Base-by-base conservation (phyloP, 2,888 invertebrate species). In the Hypomecis punctinalis region DNA sequence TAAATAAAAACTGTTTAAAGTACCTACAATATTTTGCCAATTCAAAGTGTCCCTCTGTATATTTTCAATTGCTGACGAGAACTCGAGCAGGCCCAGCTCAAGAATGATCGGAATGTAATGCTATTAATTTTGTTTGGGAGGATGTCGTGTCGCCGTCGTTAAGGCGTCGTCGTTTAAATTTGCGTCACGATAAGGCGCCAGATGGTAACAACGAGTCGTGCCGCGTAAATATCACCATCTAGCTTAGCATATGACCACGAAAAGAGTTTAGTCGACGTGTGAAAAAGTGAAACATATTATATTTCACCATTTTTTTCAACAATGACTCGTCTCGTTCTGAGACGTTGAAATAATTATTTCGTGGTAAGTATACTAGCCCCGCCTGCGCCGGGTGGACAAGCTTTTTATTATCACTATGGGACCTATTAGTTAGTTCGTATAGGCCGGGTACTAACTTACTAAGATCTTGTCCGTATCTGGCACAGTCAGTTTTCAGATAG, bases 51-150 rank as follows among this genome's bases (percentile, higher is more conserved):
- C 37, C 10, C 7, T 56, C 56, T 56, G 33, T 56, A n/a, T 5
- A 6, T 23, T 11, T 3, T 11, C 7, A 37, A 5, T 56, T 5
- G 4, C 39, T 39, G 8, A 10, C 6, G 5, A 39, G 23, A 39
- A 37, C 81, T 78, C 73, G 67, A 33, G 47, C 78, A 81, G 84
- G 85, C 84, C 83, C 73, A 76, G 78, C 77, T 57, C 52, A 83
- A 82, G 81, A 85, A 88, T 84, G 84, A 72, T 73, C 61, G 87
- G 89, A 86, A 89, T 90, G 85, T 81, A 76, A 81, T 75, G 85
- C 84, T 82, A 89, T 91, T 86, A 89, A 88, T 86, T 86, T 82
- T 77, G 80, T 79, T 78, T 76, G 78, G 78, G 81, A 79, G 81
- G 80, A 76, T 82, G 80, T 81, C 76, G 77, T 73, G 74, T 70